These are phyloP conservation scores for Saccopteryx bilineata DNA, from an alignment of 2,113 vertebrate species.

Conservation along the genomic window DNA sequence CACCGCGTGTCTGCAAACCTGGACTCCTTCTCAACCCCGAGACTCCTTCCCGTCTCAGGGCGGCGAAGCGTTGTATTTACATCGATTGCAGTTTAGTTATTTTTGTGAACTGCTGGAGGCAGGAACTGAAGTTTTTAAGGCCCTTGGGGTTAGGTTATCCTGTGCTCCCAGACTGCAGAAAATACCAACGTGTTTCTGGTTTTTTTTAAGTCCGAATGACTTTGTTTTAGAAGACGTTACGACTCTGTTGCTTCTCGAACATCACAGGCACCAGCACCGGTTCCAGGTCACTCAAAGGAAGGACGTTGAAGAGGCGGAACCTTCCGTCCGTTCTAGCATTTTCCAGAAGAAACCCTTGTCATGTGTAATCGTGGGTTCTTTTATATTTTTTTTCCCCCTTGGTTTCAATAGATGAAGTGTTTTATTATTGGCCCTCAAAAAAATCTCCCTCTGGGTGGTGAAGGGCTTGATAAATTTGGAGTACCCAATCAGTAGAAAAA, in stretches of 20 bases:
- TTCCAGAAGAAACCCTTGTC: conserved; percentile 86
- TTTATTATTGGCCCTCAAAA: conserved; percentile 81
- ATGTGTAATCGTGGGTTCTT: conserved; percentile 46
- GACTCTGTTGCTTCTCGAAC: conserved; percentile 86
- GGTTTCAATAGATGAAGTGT: conserved; percentile 52
- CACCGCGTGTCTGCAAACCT: conserved; percentile 81
- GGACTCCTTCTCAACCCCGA: conserved; percentile 89
- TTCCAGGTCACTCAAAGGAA: conserved; percentile 88
- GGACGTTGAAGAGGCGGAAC: conserved; percentile 87
- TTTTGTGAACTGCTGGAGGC: conserved; percentile 93
- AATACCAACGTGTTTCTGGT: conserved; percentile 88
- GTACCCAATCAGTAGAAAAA: conserved; percentile 90
- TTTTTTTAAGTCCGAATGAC: conserved; percentile 89
- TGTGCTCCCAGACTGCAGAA: conserved; percentile 92
- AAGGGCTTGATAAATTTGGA: conserved; percentile 87
- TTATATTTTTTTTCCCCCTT: not conserved
- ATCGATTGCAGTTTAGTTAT: conserved; percentile 91
- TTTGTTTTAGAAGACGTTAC: conserved; percentile 93
- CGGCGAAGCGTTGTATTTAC: conserved; percentile 91
- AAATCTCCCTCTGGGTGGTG: conserved; percentile 84
- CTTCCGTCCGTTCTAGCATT: conserved; percentile 84
- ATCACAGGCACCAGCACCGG: conserved; percentile 87
- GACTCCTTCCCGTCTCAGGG: conserved; percentile 90
- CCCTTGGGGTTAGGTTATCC: conserved; percentile 91
- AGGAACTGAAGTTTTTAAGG: conserved; percentile 94